Evolutionary conservation across 2,888 invertebrate genomes (phyloP), one percentile per base, ranked within the genome.

Genomic region (Bruchidius siliquastri): DNA sequence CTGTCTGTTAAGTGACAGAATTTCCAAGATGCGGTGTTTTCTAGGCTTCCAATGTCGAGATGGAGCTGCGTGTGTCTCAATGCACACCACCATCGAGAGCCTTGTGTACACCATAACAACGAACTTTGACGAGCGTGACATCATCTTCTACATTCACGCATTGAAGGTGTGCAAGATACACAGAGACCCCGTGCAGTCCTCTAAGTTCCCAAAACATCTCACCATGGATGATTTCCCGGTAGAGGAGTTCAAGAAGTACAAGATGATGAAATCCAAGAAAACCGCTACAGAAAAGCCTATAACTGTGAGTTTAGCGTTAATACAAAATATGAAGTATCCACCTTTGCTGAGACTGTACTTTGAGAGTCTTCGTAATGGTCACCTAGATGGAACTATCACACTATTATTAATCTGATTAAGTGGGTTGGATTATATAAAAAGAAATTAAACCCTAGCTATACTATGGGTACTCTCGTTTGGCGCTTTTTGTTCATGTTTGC

Each of bases 71-170:
- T 91, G 91, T 79, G 88, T 91, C n/a, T 87, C 90, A 72, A 90
- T 92, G 89, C 88, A 92, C 75, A 82, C 90, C 0, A 90, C 88
- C 74, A 81, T 91, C 0, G 89, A 89, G n/a, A 88, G 90, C 0
- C 84, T 91, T 77, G 88, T 90, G 0, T 86, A 87, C 0, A 86
- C 88, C 0, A 84, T 92, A 20, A 87, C 86, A 0, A 86, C 86
- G 66, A 92, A 91, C 87, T 84, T 89, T 86, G 83, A 85, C 20
- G 78, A 88, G 85, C 73, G 81, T 80, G 76, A 90, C 85, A 32
- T 87, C 84, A 76, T 90, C 73, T 91, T 90, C 80, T 86, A 86
- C 76, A 85, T 92, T 6, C 92, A 92, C 80, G 91, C 90, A 1
- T 87, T 92, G 72, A 90, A 90, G 81, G 89, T 90, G 0, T 84